Evolutionary conservation across 2,797 vertebrate species (phyloP).

Genomic region (Melanotaenia boesemani): DNA sequence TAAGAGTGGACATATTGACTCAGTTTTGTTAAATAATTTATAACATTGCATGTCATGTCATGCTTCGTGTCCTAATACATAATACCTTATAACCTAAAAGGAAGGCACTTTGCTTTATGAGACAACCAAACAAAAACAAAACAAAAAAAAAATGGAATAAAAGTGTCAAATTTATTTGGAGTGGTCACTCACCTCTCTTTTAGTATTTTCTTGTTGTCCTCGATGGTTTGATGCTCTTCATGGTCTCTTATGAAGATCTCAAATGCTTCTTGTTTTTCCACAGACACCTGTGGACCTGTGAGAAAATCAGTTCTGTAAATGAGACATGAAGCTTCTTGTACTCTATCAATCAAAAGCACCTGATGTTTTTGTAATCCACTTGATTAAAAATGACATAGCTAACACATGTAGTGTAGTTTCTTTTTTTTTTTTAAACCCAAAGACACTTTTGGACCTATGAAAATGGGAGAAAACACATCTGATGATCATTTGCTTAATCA

Average conservation of each 20-base stretch:
- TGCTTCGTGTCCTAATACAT: no score
- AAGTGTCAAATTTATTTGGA: background rate
- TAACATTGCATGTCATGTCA: no score
- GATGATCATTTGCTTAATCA: constrained; percentile 5
- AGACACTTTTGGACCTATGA: background rate
- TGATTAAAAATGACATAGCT: background rate
- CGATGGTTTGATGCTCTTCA: constrained; percentile 84
- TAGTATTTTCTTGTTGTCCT: constrained; percentile 90
- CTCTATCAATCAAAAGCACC: background rate
- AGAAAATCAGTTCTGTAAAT: constrained; percentile 11
- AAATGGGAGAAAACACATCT: background rate
- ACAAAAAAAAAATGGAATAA: background rate
- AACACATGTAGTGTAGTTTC: background rate
- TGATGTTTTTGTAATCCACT: background rate
- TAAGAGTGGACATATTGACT: background rate
- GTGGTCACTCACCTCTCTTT: constrained; percentile 86
- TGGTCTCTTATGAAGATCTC: constrained; percentile 89
- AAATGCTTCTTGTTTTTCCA: constrained; percentile 91
- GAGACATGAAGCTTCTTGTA: background rate
- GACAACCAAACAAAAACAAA: no score
- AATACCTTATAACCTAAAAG: background rate
- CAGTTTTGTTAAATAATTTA: no score
- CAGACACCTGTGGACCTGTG: constrained; percentile 83
- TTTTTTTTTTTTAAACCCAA: background rate
- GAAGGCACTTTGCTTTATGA: background rate